Base-by-base conservation (phyloP, 2,888 invertebrate genomes). In the Lingula anatina region DNA sequence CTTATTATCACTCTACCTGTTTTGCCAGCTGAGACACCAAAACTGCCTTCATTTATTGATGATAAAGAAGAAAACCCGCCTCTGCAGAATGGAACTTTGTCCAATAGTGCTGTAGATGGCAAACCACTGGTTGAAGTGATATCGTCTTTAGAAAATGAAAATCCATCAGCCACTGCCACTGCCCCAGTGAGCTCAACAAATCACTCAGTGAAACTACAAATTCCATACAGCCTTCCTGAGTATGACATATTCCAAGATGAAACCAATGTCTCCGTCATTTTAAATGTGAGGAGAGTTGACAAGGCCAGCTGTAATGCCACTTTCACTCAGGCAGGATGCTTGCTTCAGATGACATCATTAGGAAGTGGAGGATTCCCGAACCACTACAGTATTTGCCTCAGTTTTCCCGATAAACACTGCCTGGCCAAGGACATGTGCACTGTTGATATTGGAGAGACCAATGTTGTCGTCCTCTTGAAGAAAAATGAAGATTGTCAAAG, bases 361-460 rank as follows among this genome's bases (percentile, higher is more conserved):
- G 90, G 91, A 42, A 81, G 87, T 47, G 90, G 91, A 40, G 89
- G 85, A 78, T 91, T 88, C 62, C 88, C 90, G 2, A 81, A 85
- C 45, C 82, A 89, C 75, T 90, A 89, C 80, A 85, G 89, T 44
- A 84, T 90, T 61, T 84, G 83, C 65, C 74, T 88, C 41, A 80
- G 82, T 66, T 83, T 90, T 71, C 81, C 83, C 21, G 61, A 63
- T 9, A 56, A 46, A 2, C 59, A 56, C 38, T 38, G 44, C 2
- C 39, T 73, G 23, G 65, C 63, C 5, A 46, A 59, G 15, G 64
- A 66, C n/a, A 59, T 64, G 18, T 60, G 64, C 47, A 59, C 53
- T 39, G 46, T 68, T 31, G 68, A 67, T 49, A 55, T 67, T 5
- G 57, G 59, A 21, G 58, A 61, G n/a, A 54, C 57, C 21, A 69